These are phyloP conservation scores for Lota lota DNA, from an alignment of 2,113 vertebrate species.

Conservation along the genomic window DNA sequence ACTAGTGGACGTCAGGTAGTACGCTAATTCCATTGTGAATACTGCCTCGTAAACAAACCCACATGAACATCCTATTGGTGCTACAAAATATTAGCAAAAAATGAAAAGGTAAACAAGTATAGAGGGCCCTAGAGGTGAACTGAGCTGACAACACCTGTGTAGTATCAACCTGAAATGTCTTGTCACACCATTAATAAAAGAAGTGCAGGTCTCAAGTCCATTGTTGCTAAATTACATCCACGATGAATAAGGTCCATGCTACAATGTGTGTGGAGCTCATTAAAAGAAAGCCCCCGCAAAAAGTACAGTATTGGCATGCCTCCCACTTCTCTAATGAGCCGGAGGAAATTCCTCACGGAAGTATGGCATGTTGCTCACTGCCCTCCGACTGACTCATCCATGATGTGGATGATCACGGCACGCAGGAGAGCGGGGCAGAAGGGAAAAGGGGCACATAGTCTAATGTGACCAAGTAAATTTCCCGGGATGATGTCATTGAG, in stretches of 20 bases:
- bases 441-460: too few species aligned
- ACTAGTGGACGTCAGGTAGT: too few species aligned
- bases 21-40: neutral
- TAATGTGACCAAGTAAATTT: too few species aligned
- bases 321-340: conserved; percentile 52
- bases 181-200: conserved; percentile 45
- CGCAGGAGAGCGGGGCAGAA: too few species aligned
- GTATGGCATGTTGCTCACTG: too few species aligned
- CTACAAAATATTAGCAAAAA: conserved; percentile 27
- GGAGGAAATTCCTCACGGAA: conserved; percentile 27
- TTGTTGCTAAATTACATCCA: conserved; percentile 35
- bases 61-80: conserved; percentile 26
- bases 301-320: conserved; percentile 59
- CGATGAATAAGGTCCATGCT: conserved; percentile 49
- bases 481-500: too few species aligned
- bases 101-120: conserved; percentile 11
- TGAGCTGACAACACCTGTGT: conserved; percentile 57
- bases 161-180: conserved; percentile 53
- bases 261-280: conserved; percentile 49
- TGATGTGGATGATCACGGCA: too few species aligned
- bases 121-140: conserved; percentile 29
- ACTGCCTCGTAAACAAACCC: conserved; percentile 38
- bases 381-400: too few species aligned
- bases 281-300: conserved; percentile 15
- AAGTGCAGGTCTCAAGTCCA: conserved; percentile 39